A percentile compares a stretch with the other conserved stretches of the same genome.
Evolutionary conservation across 2,888 invertebrate genomes (phyloP).

Genomic region (Heteromurus nitidus): DNA sequence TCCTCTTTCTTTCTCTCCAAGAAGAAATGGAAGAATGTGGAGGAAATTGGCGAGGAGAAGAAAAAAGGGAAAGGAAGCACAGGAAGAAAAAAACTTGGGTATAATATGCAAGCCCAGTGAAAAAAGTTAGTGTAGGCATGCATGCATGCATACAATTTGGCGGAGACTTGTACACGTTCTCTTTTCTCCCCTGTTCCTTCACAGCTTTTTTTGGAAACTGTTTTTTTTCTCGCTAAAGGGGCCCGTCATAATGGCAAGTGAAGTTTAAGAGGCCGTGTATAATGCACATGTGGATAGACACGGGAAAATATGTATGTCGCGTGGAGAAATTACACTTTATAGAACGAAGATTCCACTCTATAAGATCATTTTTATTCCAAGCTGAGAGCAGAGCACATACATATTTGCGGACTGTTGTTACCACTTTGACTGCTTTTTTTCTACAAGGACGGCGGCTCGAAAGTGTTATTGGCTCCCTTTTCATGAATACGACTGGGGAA

Average conservation of each 20-base stretch:
- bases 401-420: no score
- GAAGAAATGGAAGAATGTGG: slow-evolving; percentile 38
- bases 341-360: no score
- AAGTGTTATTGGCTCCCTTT: slow-evolving; percentile 44
- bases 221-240: slow-evolving; percentile 1
- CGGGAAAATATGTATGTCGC: slow-evolving; percentile 6
- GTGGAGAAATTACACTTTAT: no score
- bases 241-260: slow-evolving; percentile 10
- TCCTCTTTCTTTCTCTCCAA: background rate
- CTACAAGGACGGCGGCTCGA: background rate
- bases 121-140: slow-evolving; percentile 3
- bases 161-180: background rate
- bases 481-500: slow-evolving; percentile 3
- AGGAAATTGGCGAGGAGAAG: slow-evolving; percentile 55
- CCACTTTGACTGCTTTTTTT: no score
- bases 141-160: slow-evolving; percentile 16
- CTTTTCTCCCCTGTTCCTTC: slow-evolving; percentile 1
- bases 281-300: slow-evolving; percentile 5
- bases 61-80: slow-evolving; percentile 10
- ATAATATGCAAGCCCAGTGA: slow-evolving; percentile 6
- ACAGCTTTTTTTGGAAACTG: slow-evolving; percentile 13
- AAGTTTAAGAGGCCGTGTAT: slow-evolving; percentile 17
- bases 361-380: no score
- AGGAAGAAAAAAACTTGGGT: background rate
- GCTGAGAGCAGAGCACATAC: no score